Base-by-base conservation (phyloP, 2,113 vertebrate species). In the Datnioides undecimradiatus region DNA sequence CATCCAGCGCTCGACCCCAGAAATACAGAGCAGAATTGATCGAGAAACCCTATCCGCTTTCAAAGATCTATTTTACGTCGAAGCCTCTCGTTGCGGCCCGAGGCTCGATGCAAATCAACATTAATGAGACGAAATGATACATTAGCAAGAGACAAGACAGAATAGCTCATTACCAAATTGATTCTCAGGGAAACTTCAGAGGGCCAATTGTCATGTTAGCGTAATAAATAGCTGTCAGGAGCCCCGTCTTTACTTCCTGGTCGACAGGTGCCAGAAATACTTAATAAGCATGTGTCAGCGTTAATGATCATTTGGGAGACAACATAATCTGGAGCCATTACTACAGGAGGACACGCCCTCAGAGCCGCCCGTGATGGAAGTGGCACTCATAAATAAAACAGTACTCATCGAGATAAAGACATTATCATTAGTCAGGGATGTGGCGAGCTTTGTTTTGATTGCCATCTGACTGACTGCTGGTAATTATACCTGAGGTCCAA, bases 231-330 rank as follows among this genome's bases (percentile, higher is more conserved):
- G 74, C 23, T 83, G 73, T 76, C 69, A 57, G 66, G 41, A 76
- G 3, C 41, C 9, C 8, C 3, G 36, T 31, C 25, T 5, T 80
- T 23, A 43, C 23, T 16, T 46, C 68, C 52, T 64, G 27, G 10
- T 31, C n/a, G 46, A 79, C 57, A 82, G 73, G 71, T 80, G 65
- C 58, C 83, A 79, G 51, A 77, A 86, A 88, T 58, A 80, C 64
- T 80, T 87, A 76, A 91, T 87, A 59, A 87, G 52, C 74, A 84
- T 4, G 34, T 70, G 72, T 81, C 79, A 76, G 57, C 14, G 62
- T 69, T 79, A 88, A 88, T 82, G 75, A 89, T 73, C 33, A 38
- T 36, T 76, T 65, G 43, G 33, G 55, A 54, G 27, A 82, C 67
- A 75, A 55, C 34, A 77, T 71, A 66, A 79, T 83, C 69, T 59